Conservation (phyloP, 2,113 vertebrate species). For the Oryzias celebensis region DNA sequence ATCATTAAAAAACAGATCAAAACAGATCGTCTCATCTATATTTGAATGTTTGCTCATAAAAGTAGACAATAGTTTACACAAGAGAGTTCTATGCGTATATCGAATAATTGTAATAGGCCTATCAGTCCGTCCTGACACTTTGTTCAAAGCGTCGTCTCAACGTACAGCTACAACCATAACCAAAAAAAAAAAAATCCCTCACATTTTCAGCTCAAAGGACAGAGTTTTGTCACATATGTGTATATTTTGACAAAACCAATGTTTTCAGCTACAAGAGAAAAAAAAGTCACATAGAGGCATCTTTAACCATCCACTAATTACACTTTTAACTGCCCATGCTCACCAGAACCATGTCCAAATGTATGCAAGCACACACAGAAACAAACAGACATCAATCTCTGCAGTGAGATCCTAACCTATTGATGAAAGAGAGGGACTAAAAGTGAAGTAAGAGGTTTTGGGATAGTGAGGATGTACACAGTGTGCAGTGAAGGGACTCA, state of each 20-base stretch:
- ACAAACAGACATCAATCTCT: constrained; percentile 28
- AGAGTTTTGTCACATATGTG: constrained; percentile 3
- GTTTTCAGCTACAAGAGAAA: constrained; percentile 60
- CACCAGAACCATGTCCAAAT: too few species aligned
- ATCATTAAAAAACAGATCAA: too few species aligned
- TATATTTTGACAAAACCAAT: constrained; percentile 28
- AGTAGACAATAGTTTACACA: too few species aligned
- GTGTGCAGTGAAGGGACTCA: constrained; percentile 44
- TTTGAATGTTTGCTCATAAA: too few species aligned
- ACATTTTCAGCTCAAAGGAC: too few species aligned
- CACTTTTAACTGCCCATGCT: constrained; percentile 68
- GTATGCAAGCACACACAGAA: constrained; percentile 29
- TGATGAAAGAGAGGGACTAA: constrained; percentile 25
- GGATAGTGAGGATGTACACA: constrained; percentile 5
- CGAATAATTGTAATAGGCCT: too few species aligned
- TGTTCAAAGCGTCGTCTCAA: too few species aligned
- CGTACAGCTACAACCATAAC: too few species aligned
- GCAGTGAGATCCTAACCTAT: constrained; percentile 56
- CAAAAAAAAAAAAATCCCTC: too few species aligned
- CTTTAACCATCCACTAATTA: constrained; percentile 73
- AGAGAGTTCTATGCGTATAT: too few species aligned
- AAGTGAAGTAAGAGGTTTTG: constrained; percentile 6
- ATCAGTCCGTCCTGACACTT: too few species aligned
- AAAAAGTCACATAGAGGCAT: constrained; percentile 67
- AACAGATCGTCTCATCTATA: too few species aligned